Conservation (phyloP, 2,113 vertebrate genomes). For the Sturnus vulgaris region DNA sequence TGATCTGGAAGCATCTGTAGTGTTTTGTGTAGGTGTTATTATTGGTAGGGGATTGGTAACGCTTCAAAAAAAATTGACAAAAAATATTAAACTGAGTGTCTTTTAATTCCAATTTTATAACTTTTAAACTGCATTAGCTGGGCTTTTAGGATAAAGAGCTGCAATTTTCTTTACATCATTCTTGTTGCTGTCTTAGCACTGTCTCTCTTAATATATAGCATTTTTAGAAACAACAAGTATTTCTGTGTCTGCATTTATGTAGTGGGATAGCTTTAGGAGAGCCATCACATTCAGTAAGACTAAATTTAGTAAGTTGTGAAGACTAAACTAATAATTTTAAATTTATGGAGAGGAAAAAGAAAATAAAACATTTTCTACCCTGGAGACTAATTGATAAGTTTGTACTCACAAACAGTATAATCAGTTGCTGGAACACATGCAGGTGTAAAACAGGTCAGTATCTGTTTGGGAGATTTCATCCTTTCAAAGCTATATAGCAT, state of each 20-base stretch:
- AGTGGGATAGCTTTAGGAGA: neutral
- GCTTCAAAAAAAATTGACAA: neutral
- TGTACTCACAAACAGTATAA: neutral
- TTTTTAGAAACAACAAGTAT: neutral
- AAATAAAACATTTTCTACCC: neutral
- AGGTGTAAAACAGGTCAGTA: neutral
- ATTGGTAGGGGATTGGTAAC: neutral
- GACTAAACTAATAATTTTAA: neutral
- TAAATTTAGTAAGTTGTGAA: neutral
- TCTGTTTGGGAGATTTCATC: neutral
- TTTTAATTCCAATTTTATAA: slow-evolving; percentile 2
- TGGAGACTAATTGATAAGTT: neutral
- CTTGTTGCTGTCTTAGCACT: neutral
- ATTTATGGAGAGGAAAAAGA: neutral
- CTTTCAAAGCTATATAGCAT: neutral
- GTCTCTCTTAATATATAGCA: neutral
- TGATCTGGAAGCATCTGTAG: neutral
- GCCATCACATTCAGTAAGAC: neutral
- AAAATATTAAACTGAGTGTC: neutral
- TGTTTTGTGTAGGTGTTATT: neutral
- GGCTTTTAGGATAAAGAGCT: neutral
- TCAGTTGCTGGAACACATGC: neutral
- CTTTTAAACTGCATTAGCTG: neutral
- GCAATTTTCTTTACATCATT: neutral
- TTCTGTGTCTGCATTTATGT: neutral